Percentiles rank a stretch among this genome's conserved stretches.
phyloP scores from a whole-genome alignment of 1,140 invertebrate species.

The Drosophila trapezifrons region DNA sequence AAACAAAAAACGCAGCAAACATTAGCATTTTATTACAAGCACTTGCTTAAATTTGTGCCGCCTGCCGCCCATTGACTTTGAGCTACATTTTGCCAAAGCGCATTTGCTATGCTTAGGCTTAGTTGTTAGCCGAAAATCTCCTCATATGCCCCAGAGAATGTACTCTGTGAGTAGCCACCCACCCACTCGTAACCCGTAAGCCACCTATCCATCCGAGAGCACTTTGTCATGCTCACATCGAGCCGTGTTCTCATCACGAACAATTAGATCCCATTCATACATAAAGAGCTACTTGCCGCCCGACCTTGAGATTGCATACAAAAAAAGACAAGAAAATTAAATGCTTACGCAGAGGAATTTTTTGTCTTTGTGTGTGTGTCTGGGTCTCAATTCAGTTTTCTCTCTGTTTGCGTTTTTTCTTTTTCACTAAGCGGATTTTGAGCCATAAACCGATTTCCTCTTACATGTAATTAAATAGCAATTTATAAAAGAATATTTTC shows the following conservation, averaged over 20 bases:
- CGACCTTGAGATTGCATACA: conserved; percentile 66
- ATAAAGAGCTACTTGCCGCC: conserved; percentile 73
- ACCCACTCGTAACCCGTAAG: conserved; percentile 14
- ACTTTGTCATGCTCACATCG: conserved; percentile 38
- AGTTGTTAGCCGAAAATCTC: conserved; percentile 30
- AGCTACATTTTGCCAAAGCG: conserved; percentile 16
- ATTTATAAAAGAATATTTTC: conserved; percentile 26
- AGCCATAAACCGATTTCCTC: conserved; percentile 59
- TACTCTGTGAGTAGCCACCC: conserved; percentile 7
- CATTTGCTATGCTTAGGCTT: conserved; percentile 20
- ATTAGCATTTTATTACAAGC: not conserved
- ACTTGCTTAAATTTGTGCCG: conserved; percentile 40
- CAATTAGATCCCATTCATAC: conserved; percentile 80
- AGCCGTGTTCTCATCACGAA: conserved; percentile 61
- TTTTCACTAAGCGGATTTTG: conserved; percentile 45
- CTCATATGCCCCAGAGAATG: conserved; percentile 9
- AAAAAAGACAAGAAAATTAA: conserved; percentile 48
- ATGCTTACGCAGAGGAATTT: conserved; percentile 57
- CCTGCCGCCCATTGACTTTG: conserved; percentile 42
- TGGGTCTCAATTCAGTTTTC: conserved; percentile 28
- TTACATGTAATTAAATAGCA: conserved; percentile 62
- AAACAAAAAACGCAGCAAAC: conserved; percentile 4
- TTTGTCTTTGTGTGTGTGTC: conserved; percentile 21
- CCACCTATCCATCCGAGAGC: conserved; percentile 18
- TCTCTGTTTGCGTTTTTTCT: conserved; percentile 3